Conservation (phyloP, 2,888 invertebrate genomes). For the Sericinus montela region DNA sequence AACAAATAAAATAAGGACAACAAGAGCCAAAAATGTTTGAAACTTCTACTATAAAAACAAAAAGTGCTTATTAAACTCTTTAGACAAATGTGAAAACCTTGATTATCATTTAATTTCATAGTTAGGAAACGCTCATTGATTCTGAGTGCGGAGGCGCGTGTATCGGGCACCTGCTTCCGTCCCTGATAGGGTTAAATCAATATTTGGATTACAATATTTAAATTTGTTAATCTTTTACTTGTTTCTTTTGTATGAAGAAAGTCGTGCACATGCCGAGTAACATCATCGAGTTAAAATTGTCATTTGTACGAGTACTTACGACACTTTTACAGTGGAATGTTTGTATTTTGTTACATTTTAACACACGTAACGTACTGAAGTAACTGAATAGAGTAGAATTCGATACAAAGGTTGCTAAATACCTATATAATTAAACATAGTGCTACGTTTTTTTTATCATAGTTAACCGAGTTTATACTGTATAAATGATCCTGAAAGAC, state of each 20-base stretch:
- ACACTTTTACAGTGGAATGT: too few species aligned
- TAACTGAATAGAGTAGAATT: too few species aligned
- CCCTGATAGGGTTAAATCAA: slow-evolving; percentile 77
- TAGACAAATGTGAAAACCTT: slow-evolving; percentile 67
- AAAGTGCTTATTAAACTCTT: slow-evolving; percentile 67
- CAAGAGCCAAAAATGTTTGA: slow-evolving; percentile 32
- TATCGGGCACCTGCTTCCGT: slow-evolving; percentile 72
- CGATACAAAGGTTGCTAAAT: too few species aligned
- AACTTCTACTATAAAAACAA: slow-evolving; percentile 41
- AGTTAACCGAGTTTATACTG: too few species aligned
- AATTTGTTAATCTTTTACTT: slow-evolving; percentile 52
- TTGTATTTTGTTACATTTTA: too few species aligned
- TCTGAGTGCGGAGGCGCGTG: slow-evolving; percentile 59
- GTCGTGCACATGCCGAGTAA: not conserved
- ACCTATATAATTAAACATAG: too few species aligned
- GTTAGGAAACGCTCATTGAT: slow-evolving; percentile 71
- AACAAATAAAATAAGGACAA: too few species aligned
- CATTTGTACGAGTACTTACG: too few species aligned
- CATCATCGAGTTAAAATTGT: not conserved
- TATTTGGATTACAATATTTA: slow-evolving; percentile 74
- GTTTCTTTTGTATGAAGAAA: slow-evolving; percentile 1
- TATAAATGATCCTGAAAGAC: too few species aligned
- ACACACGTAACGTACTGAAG: too few species aligned
- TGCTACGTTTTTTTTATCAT: too few species aligned
- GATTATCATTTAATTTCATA: slow-evolving; percentile 80